phyloP scores from a whole-genome alignment of 1,140 invertebrate genomes.

The Lerema accius region DNA sequence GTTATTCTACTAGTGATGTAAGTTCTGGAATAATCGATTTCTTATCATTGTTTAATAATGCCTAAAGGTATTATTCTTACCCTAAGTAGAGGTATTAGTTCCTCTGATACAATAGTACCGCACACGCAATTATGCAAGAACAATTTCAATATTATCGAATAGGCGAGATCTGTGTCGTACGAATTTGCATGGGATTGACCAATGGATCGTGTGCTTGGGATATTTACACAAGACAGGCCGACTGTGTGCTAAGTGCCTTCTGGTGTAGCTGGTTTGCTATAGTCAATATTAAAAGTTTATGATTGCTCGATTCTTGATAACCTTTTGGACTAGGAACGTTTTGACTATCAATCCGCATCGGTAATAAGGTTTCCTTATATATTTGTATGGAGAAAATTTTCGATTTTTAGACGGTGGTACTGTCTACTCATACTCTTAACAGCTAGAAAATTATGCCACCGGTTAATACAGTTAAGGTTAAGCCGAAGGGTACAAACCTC shows the following conservation, averaged over 20 bases:
- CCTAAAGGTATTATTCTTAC: too few relatives aligned
- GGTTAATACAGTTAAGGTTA: too few relatives aligned
- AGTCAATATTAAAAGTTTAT: slow-evolving; percentile 27
- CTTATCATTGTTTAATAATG: too few relatives aligned
- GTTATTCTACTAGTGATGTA: too few relatives aligned
- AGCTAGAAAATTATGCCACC: too few relatives aligned
- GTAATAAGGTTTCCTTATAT: too few relatives aligned
- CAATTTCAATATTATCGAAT: slow-evolving; percentile 69
- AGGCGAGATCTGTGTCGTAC: slow-evolving; percentile 64
- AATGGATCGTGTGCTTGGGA: slow-evolving; percentile 45
- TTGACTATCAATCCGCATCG: too few relatives aligned
- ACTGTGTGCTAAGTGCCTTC: slow-evolving; percentile 38
- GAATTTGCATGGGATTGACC: slow-evolving; percentile 70
- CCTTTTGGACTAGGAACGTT: background rate
- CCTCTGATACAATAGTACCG: slow-evolving; percentile 32
- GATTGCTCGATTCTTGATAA: slow-evolving; percentile 7
- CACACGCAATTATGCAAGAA: slow-evolving; percentile 46
- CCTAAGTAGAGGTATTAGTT: background rate
- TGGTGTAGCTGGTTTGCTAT: slow-evolving; percentile 23
- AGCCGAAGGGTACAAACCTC: too few relatives aligned
- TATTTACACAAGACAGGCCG: slow-evolving; percentile 39
- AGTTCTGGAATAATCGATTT: too few relatives aligned
- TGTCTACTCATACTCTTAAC: too few relatives aligned
- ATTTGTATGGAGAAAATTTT: too few relatives aligned
- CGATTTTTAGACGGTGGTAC: too few relatives aligned